Base-by-base conservation (phyloP, 30 jellyfish, hydroid and myxozoan genomes). In the Hydractinia echinata region DNA sequence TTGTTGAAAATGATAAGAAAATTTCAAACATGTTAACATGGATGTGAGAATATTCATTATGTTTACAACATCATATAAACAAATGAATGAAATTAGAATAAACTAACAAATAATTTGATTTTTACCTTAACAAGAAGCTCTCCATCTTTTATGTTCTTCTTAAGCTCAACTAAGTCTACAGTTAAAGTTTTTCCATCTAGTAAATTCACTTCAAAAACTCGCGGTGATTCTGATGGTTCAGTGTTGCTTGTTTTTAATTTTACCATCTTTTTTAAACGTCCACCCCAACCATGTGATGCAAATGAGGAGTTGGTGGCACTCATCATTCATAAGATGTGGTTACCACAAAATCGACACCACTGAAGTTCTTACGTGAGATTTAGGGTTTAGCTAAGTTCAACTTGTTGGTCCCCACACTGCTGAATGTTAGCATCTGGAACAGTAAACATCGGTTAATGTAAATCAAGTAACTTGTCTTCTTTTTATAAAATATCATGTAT, bases 71-170 rank as follows among this genome's bases (percentile, higher is more conserved):
- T 67, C 13, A 48, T 67, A 13, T 67, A 9, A 10, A 67, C n/a
- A 30, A 68, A 68, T 20, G n/a, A 30, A 14, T 72, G 81, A 8
- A 11, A 19, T 8, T 19, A 72, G 10, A 72, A 72, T 20, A 49
- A 72, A 21, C 30, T 14, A 19, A 49, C 30, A 21, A 76, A 51
- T 48, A 58, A 49, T 15, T 48, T 76, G 77, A 51, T 6, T n/a
- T 79, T 76, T 16, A 77, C 85, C 60, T 51, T 77, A 55, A 77
- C 85, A 52, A 52, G 56, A 5, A 77, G 80, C 13, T 77, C 85
- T 50, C 80, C 58, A 8, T 61, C 55, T 77, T 77, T 77, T 8
- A 54, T 30, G 6, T 15, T 18, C 61, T 11, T 20, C 58, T 50
- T 61, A 8, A 77, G 79, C n/a, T 30, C 39, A 77, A 39, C 79